Conservation (phyloP, 2,113 vertebrate genomes). For the Actinemys pallida region DNA sequence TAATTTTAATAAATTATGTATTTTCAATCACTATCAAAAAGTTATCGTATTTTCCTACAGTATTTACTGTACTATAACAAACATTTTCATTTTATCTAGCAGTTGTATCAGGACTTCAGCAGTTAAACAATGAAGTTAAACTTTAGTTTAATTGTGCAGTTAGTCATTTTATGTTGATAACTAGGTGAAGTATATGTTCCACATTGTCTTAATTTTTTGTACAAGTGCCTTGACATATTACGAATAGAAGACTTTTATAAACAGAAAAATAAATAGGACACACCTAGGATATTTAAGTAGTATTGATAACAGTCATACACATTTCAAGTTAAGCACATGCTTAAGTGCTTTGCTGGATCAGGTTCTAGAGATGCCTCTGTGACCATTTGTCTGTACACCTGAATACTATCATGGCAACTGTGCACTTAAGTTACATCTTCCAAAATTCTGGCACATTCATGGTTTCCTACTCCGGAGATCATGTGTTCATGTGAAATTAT, state of each 20-base stretch:
- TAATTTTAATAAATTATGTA: conserved; percentile 76
- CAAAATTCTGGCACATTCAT: not conserved
- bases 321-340: not conserved
- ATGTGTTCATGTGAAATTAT: conserved; percentile 39
- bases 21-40: not conserved
- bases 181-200: not conserved
- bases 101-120: not conserved
- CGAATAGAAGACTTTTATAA: not conserved
- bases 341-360: not conserved
- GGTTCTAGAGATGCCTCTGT: not conserved
- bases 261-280: not conserved
- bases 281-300: not conserved
- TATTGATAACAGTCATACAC: not conserved
- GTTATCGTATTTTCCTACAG: not conserved
- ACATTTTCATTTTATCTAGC: not conserved
- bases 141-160: not conserved
- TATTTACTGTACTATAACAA: not conserved
- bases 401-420: not conserved
- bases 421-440: not conserved
- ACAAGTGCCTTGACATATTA: not conserved
- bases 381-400: not conserved
- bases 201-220: not conserved
- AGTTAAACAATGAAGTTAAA: not conserved
- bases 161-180: not conserved
- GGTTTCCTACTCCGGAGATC: not conserved